Base-by-base conservation (phyloP, 2,797 vertebrate genomes). In the Pteropus rufus region DNA sequence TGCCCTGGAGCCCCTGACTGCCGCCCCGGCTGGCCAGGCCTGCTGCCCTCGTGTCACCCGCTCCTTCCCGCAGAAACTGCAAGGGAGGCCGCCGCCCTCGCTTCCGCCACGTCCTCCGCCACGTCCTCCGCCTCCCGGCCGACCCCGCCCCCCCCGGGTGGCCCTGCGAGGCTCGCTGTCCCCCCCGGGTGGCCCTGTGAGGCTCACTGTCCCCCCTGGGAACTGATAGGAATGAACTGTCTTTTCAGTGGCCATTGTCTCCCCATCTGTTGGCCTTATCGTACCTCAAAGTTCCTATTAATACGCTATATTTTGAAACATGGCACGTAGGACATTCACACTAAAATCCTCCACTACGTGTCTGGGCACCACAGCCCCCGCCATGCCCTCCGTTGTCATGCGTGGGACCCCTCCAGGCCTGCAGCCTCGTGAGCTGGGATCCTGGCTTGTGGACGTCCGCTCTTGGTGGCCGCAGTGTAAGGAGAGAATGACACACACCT, bases 361-460 rank as follows among this genome's bases (percentile, higher is more conserved):
- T 90, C n/a, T 14, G 56, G 36, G 26, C 12, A 34, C 21, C 24
- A 4, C 36, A 4, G 31, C 64, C 29, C 72, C 12, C 52, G 3
- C 16, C 10, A 7, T 29, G 0, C 36, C 29, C 2, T 26, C 41
- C 84, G 34, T n/a, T 26, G 9, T 69, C 82, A 15, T 1, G 5
- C 0, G 2, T 12, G 4, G 4, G 2, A 36, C 36, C 39, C 62
- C 19, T 19, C 41, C 8, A 10, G n/a, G 16, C 56, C 36, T 0
- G 0, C n/a, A 69, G 46, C 6, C 54, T 36, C 46, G 2, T 1
- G 21, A 46, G 41, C 3, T 34, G 34, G 44, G 34, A 41, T 69
- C 36, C 91, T 1, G 1, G 12, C 15, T 6, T 11, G 21, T 10
- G 18, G 41, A 16, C 26, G n/a, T 12, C 19, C 6, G 70, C 1